phyloP scores from a whole-genome alignment of 2,113 vertebrate species.

The Odontophorus gujanensis region DNA sequence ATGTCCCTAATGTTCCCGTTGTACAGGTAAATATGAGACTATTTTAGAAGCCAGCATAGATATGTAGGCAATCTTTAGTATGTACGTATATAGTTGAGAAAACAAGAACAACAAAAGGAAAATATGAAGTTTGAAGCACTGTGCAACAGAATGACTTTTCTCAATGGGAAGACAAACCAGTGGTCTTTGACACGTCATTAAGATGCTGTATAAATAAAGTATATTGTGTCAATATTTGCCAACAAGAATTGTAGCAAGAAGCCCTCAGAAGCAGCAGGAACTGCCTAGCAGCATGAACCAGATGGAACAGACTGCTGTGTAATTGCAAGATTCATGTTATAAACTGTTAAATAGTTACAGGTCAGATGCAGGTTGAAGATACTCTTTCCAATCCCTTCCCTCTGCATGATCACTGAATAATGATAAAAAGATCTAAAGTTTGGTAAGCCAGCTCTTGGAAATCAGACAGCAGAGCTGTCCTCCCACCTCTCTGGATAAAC shows the following conservation, averaged over 20 bases:
- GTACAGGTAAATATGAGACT: neutral
- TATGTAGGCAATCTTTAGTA: neutral
- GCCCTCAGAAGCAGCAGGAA: neutral
- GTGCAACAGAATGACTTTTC: neutral
- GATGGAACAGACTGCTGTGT: neutral
- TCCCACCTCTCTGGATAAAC: neutral
- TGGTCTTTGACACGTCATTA: neutral
- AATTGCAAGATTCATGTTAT: neutral
- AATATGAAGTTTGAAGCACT: neutral
- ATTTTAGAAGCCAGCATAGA: neutral
- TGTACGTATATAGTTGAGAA: neutral
- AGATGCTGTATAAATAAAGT: neutral
- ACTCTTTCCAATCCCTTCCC: rapidly evolving
- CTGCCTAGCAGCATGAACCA: neutral
- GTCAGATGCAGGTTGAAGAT: neutral
- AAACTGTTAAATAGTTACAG: neutral
- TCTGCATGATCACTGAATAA: neutral
- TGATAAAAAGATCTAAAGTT: neutral
- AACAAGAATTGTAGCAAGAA: neutral
- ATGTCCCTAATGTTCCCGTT: neutral
- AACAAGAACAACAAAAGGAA: neutral
- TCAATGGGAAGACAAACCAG: neutral
- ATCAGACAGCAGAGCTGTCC: neutral
- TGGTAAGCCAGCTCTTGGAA: neutral
- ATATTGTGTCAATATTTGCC: neutral